Base-by-base conservation (phyloP, 1,140 invertebrate species). In the Drosophila oshimai region DNA sequence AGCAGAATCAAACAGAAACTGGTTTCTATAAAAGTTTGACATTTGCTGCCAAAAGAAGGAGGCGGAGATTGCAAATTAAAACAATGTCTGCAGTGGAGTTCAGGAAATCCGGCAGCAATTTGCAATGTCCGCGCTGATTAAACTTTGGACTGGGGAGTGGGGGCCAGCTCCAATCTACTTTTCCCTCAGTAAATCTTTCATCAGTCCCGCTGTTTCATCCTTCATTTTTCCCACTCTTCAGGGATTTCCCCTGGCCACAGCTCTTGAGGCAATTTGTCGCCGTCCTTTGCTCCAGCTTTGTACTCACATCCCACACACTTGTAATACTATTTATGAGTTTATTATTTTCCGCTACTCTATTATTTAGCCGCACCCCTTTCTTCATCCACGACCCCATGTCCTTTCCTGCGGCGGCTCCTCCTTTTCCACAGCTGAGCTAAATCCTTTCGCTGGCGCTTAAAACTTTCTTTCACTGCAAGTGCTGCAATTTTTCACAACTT, bases 281-380 rank as follows among this genome's bases (percentile, higher is more conserved):
- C 41, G 45, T 44, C 26, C 34, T 65, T 18, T 24, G 46, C 29
- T n/a, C 22, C 15, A 29, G 28, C 18, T 13, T 53, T 72, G 6
- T 34, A 33, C 34, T 41, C 18, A 15, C 33, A 46, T 54, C 41
- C 24, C 45, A 64, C 49, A 51, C 51, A 49, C 73, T 69, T 73
- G 78, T 77, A 78, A 81, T 70, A 55, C 58, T 81, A 81, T 81
- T 81, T 81, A 81, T 77, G 78, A 83, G 78, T 81, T 81, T 83
- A 81, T 81, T 81, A 81, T 81, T 83, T 77, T 62, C 42, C 46
- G 51, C 71, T 67, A 37, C 78, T 73, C 78, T 51, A 77, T 81
- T 77, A 77, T 81, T 68, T 53, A 75, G 47, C 74, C 55, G 46
- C 55, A 17, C 45, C 33, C 34, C 6, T 13, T 7, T 12, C 33